These are phyloP conservation scores for Pollenia griseotomentosa DNA, from an alignment of 2,888 invertebrate genomes.

Conservation along the genomic window DNA sequence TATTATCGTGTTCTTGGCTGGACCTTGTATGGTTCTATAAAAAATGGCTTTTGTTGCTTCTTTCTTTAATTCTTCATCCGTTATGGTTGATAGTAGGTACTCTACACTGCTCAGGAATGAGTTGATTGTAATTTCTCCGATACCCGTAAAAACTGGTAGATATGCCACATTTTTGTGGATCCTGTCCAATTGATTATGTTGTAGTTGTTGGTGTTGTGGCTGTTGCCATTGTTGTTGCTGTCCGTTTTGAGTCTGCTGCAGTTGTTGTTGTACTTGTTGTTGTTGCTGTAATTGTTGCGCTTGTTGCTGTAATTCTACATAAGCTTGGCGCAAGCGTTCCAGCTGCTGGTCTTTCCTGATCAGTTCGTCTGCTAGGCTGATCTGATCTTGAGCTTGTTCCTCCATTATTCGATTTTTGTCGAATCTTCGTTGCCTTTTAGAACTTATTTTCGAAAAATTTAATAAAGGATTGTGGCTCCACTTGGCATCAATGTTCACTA, in stretches of 20 bases:
- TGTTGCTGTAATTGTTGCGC: not conserved
- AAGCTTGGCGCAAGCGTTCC: not conserved
- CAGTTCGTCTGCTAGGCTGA: constrained; percentile 2
- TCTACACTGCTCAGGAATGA: constrained; percentile 1
- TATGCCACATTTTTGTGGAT: not conserved
- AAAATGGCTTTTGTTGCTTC: not conserved
- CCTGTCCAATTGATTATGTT: not conserved
- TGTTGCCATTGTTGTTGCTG: too few species aligned
- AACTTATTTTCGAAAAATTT: too few species aligned
- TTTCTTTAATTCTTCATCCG: not conserved
- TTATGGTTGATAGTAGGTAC: constrained; percentile 15
- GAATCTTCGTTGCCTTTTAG: too few species aligned
- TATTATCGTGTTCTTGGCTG: not conserved
- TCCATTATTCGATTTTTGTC: too few species aligned
- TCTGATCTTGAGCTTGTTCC: not conserved
- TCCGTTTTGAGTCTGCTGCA: too few species aligned
- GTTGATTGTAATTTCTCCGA: constrained; percentile 18
- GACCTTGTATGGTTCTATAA: constrained; percentile 4
- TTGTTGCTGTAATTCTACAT: not conserved
- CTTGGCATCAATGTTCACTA: too few species aligned
- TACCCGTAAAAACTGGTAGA: constrained; percentile 13
- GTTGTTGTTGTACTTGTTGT: too few species aligned
- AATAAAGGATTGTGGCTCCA: too few species aligned
- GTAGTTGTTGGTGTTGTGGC: not conserved
- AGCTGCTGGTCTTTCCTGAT: not conserved